These are phyloP conservation scores for Pseudochaenichthys georgianus DNA, from an alignment of 2,797 vertebrate genomes.

Conservation along the genomic window DNA sequence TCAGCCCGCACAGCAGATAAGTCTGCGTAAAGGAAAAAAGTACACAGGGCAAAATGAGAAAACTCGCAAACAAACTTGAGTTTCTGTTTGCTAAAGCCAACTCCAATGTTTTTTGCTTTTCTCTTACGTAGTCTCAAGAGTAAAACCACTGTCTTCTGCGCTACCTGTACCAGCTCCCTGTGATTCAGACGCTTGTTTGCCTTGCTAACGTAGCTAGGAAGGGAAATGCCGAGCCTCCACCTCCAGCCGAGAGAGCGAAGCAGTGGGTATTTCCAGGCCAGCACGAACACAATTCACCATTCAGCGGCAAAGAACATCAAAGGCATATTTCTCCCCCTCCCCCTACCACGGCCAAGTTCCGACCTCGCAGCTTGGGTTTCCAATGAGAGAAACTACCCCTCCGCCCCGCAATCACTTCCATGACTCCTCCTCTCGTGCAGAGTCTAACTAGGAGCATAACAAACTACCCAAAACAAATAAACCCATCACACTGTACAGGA, in stretches of 20 bases:
- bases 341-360: slow-evolving; percentile 82
- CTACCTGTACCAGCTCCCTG: slow-evolving; percentile 61
- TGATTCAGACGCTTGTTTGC: slow-evolving; percentile 56
- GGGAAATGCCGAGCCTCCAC: slow-evolving; percentile 79
- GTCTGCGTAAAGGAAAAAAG: slow-evolving; percentile 61
- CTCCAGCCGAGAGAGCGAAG: slow-evolving; percentile 75
- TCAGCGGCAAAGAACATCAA: slow-evolving; percentile 83
- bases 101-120: slow-evolving; percentile 23
- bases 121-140: slow-evolving; percentile 29
- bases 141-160: slow-evolving; percentile 28
- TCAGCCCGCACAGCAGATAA: slow-evolving; percentile 84
- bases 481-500: background rate
- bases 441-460: slow-evolving; percentile 42
- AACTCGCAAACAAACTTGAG: slow-evolving; percentile 28
- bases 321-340: slow-evolving; percentile 83
- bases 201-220: slow-evolving; percentile 56
- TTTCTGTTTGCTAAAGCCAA: slow-evolving; percentile 18
- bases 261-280: slow-evolving; percentile 85
- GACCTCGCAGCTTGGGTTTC: slow-evolving; percentile 83
- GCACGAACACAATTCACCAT: slow-evolving; percentile 84
- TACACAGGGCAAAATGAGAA: slow-evolving; percentile 39
- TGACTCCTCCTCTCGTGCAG: slow-evolving; percentile 71
- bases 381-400: slow-evolving; percentile 77
- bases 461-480: slow-evolving; percentile 11
- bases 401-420: slow-evolving; percentile 77